Evolutionary conservation across 2,797 vertebrate species (phyloP), one percentile per base, ranked within the genome.

Genomic region (Myiothlypis coronata): DNA sequence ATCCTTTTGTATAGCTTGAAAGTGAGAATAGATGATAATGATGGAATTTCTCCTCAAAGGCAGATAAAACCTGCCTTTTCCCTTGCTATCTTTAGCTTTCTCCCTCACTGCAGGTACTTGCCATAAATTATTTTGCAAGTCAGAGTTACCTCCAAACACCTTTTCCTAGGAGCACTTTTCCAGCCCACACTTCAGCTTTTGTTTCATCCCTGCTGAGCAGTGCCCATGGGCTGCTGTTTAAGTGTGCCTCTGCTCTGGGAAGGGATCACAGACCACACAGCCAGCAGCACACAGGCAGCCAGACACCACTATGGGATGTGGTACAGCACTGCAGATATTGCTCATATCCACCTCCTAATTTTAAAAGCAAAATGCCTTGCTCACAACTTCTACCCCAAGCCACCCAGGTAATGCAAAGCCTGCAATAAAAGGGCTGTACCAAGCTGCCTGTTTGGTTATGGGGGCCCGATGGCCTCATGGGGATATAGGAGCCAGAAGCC

Each of bases 301-400:
- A 57, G 57, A 52, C 37, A 57, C n/a, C 0, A 0, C 44, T 46
- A n/a, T 34, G 47, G 59, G 56, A 76, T 17, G 8, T 0, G 23
- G 52, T 24, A 24, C 16, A 81, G 69, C 49, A 32, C 43, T 52
- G 44, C 13, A 68, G 23, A 13, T 11, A 8, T 1, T 1, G 16
- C 37, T 76, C n/a, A 57, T 23, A 50, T 32, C 41, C 18, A 57
- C 32, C 59, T 84, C 67, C 34, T 14, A 27, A 82, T 49, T 84
- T 49, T 57, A 49, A 83, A 76, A 22, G 21, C 46, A 65, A 87
- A 85, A 76, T 3, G 28, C 47, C 17, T 65, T 52, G 11, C 7
- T 57, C 2, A 1, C 13, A 49, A 30, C 44, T 39, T 26, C 28
- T 44, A 56, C 4, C n/a, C 67, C 44, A 84, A 91, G 71, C 11